phyloP scores from a whole-genome alignment of 64 coral and sea anemone genomes.

The Anthopleura sola region DNA sequence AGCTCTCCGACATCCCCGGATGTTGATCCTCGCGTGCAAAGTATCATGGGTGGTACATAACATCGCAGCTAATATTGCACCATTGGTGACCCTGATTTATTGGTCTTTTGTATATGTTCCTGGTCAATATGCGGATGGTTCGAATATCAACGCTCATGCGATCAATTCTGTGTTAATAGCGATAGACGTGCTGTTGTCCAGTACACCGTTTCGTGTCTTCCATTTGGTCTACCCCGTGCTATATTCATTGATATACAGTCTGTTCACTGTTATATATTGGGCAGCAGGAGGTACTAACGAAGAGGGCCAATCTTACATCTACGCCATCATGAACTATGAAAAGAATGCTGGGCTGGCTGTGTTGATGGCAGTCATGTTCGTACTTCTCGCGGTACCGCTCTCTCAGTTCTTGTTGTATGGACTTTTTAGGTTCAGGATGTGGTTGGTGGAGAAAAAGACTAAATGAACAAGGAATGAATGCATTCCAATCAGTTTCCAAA shows the following conservation, averaged over 20 bases:
- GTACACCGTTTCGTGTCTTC: conserved; percentile 58
- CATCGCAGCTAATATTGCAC: conserved; percentile 55
- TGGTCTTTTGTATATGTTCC: conserved; percentile 72
- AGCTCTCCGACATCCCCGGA: neutral
- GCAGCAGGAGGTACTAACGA: conserved; percentile 40
- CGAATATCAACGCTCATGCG: conserved; percentile 64
- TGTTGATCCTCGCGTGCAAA: conserved; percentile 48
- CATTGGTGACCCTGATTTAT: conserved; percentile 63
- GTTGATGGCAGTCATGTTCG: conserved; percentile 17
- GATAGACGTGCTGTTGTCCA: conserved; percentile 39
- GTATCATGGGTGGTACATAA: conserved; percentile 76
- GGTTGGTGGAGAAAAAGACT: conserved; percentile 13
- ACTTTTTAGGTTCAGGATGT: conserved; percentile 43
- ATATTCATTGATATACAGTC: conserved; percentile 52
- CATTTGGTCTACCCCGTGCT: conserved; percentile 80
- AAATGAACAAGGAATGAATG: neutral
- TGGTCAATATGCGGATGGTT: conserved; percentile 37
- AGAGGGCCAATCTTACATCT: conserved; percentile 58
- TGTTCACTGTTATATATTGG: conserved; percentile 89
- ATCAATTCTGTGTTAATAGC: conserved; percentile 78
- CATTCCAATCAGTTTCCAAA: no score
- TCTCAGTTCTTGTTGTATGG: conserved; percentile 61
- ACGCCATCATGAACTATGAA: conserved; percentile 56
- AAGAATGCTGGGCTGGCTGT: conserved; percentile 31
- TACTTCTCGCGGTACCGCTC: conserved; percentile 48